phyloP scores from a whole-genome alignment of 2,113 vertebrate species.

The Brachyhypopomus gauderio region DNA sequence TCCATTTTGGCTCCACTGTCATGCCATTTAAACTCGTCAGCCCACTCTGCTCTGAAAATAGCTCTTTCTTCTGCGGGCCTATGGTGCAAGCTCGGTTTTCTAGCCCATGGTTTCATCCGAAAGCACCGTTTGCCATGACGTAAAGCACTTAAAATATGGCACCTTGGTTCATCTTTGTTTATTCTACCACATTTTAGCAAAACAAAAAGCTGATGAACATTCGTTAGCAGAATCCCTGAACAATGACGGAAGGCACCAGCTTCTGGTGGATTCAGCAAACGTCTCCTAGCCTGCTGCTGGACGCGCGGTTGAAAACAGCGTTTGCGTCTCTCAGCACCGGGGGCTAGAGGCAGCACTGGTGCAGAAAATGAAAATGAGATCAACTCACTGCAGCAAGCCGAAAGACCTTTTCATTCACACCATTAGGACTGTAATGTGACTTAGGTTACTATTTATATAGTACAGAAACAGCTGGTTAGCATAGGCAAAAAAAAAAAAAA shows the following conservation, averaged over 20 bases:
- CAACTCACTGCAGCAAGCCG: not conserved
- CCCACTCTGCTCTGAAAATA: not conserved
- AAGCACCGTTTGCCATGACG: not conserved
- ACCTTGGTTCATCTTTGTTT: no score
- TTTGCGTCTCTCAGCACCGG: not conserved
- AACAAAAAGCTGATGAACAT: not conserved
- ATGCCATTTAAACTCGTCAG: not conserved
- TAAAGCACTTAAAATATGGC: no score
- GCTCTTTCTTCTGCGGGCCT: not conserved
- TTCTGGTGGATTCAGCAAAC: not conserved
- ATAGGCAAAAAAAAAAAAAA: no score
- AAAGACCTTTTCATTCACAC: not conserved
- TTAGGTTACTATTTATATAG: no score
- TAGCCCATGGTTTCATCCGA: not conserved
- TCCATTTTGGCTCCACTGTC: not conserved
- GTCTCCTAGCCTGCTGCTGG: not conserved
- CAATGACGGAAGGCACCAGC: not conserved
- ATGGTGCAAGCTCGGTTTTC: not conserved
- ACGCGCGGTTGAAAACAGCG: not conserved
- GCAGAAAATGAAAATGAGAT: not conserved
- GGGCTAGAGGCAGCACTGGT: not conserved
- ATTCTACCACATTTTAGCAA: not conserved
- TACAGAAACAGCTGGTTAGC: no score
- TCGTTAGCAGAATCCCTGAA: not conserved
- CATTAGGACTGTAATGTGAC: no score